Conservation (phyloP, 2,888 invertebrate species). For the Aphodius sticticus region DNA sequence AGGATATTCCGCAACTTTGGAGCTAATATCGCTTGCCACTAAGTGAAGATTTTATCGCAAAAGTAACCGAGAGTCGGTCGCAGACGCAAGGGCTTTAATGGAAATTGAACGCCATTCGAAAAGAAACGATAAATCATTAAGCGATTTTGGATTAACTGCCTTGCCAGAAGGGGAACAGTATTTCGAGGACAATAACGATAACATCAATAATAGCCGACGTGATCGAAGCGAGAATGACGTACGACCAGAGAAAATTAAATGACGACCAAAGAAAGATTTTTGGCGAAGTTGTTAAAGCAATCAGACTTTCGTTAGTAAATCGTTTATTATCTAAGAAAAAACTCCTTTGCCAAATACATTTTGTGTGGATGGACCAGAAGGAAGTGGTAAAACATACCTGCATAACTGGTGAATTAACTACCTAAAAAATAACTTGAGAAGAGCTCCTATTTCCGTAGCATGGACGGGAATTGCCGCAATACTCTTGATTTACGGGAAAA, state of each 20-base stretch:
- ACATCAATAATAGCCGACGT: not conserved
- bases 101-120: not conserved
- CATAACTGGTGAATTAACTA: too few species aligned
- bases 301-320: not conserved
- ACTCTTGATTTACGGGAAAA: too few species aligned
- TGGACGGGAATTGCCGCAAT: too few species aligned
- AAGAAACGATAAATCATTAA: not conserved
- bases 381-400: too few species aligned
- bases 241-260: too few species aligned
- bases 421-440: too few species aligned
- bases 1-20: slow-evolving; percentile 12
- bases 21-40: not conserved
- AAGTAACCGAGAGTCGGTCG: not conserved
- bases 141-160: slow-evolving; percentile 11
- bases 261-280: too few species aligned
- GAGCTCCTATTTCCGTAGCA: too few species aligned
- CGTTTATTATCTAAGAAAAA: slow-evolving; percentile 4
- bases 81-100: not conserved
- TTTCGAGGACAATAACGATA: slow-evolving; percentile 8
- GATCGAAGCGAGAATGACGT: not conserved
- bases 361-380: slow-evolving; percentile 15
- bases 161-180: slow-evolving; percentile 13
- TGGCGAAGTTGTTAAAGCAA: too few species aligned
- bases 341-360: not conserved
- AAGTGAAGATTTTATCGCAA: not conserved